Conservation (phyloP, 2,888 invertebrate species). For the Drosophila borealis region DNA sequence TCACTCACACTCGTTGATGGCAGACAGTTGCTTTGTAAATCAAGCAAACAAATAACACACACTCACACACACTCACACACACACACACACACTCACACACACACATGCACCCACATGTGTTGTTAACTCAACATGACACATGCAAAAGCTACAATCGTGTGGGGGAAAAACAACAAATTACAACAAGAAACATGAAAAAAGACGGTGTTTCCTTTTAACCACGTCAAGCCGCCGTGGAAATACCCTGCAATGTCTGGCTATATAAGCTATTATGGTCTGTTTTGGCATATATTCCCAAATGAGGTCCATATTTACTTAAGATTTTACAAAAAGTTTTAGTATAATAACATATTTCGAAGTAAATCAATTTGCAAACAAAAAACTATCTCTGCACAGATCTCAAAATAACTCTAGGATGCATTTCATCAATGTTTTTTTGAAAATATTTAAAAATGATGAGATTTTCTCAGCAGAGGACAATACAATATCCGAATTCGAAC, state of each 20-base stretch:
- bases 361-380: no score
- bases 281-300: no score
- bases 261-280: background rate
- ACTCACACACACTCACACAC: conserved; percentile 2
- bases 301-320: no score
- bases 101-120: conserved; percentile 22
- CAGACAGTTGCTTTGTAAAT: conserved; percentile 39
- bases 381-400: no score
- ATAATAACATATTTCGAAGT: no score
- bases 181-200: conserved; percentile 9
- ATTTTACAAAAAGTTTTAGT: no score
- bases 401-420: no score
- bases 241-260: background rate
- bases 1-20: conserved; percentile 8
- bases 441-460: no score
- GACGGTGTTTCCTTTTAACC: background rate
- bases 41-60: conserved; percentile 36
- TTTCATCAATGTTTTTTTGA: no score
- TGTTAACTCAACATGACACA: conserved; percentile 63
- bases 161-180: conserved; percentile 8
- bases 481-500: no score
- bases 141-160: conserved; percentile 46
- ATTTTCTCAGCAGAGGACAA: no score
- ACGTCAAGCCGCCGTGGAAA: background rate
- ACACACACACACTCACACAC: conserved; percentile 4